Base-by-base conservation (phyloP, 2,888 invertebrate genomes). In the Copidosoma aretas region DNA sequence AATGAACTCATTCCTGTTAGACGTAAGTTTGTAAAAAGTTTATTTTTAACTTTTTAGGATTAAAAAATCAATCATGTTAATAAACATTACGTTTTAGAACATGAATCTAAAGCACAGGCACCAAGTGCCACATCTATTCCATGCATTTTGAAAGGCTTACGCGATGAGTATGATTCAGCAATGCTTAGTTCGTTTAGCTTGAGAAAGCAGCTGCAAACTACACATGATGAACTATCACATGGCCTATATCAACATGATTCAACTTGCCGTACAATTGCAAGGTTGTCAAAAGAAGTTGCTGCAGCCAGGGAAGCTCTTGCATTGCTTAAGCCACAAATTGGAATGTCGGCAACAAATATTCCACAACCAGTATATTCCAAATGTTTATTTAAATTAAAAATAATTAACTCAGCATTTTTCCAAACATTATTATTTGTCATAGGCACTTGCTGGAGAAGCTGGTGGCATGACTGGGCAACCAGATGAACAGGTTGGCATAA, bases 171-270 rank as follows among this genome's bases (percentile, higher is more conserved):
- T 95, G 99, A 99, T 86, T 97, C 98, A 0, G 91, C 97, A 32
- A 98, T 99, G 98, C 85, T 99, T 75, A 96, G 98, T 83, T 91
- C 95, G 73, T 99, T 98, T 83, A 96, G 97, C n/a, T 91, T 98
- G 77, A 87, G 98, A 32, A 98, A 99, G 81, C 98, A 99, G 82
- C 84, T 99, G 67, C 98, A 98, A 85, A 97, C 97, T 3, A 97
- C 98, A 5, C 88, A 98, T 74, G 86, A 93, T 86, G 94, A 94
- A 82, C 78, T 94, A 5, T 93, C 93, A 72, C 98, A 98, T 85
- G 97, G 98, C 1, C 85, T 99, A 59, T 99, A 99, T 85, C 95
- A 99, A 84, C 98, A 99, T 82, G 99, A 99, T 84, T 98, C 99
- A 17, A 98, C 99, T 22, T 99, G 98, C 80, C 91, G 99, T 77